A percentile compares a stretch with the other conserved stretches of the same genome.
These are phyloP conservation scores for Forpus xanthops DNA, from an alignment of 2,797 vertebrate genomes.

Conservation along the genomic window DNA sequence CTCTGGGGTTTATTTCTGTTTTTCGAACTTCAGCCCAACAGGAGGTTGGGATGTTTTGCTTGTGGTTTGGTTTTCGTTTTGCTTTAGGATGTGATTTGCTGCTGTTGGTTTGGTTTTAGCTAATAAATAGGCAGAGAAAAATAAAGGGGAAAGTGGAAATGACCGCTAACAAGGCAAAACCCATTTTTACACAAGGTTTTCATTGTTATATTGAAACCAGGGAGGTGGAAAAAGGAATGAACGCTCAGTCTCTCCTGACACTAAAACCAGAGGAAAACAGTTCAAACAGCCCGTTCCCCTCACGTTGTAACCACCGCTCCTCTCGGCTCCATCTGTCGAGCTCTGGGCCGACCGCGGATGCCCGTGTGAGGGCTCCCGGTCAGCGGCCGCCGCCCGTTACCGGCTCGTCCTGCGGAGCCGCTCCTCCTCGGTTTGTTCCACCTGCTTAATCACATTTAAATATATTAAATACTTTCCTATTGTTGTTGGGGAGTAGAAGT, in stretches of 20 bases:
- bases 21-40: fast-evolving
- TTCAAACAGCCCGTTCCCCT: not conserved
- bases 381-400: not conserved
- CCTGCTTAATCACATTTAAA: slow-evolving; percentile 32
- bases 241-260: not conserved
- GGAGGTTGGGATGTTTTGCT: fast-evolving
- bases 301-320: fast-evolving
- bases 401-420: not conserved
- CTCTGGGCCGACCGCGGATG: fast-evolving
- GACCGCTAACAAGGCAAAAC: fast-evolving
- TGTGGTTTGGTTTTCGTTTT: not conserved
- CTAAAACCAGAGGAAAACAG: not conserved
- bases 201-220: not conserved
- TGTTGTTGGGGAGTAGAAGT: not conserved
- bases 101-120: not conserved
- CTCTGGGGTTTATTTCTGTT: not conserved
- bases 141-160: not conserved
- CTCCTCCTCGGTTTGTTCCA: slow-evolving; percentile 3
- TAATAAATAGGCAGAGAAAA: not conserved
- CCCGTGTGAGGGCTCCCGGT: not conserved
- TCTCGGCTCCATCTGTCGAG: not conserved
- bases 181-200: not conserved
- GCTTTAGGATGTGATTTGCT: too few species aligned
- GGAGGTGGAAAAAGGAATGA: not conserved
- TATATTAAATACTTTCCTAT: slow-evolving; percentile 12